Percentiles rank a stretch among this genome's conserved stretches.
phyloP scores from a whole-genome alignment of 2,888 invertebrate genomes.

The Catocala nupta region DNA sequence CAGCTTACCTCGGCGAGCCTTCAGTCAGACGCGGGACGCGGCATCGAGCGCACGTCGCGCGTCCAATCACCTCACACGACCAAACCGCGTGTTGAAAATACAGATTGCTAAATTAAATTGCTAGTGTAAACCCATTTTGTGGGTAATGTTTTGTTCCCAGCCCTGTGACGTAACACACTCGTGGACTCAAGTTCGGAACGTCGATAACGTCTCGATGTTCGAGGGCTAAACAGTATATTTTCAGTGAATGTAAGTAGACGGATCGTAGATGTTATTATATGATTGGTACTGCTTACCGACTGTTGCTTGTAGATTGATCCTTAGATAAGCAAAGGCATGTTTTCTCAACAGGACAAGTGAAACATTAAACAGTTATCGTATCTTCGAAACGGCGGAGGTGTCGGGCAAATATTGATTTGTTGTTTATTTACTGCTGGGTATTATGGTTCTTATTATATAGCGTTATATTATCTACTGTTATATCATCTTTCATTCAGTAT shows the following conservation, averaged over 20 bases:
- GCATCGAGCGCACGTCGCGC: constrained; percentile 54
- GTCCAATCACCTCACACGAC: constrained; percentile 38
- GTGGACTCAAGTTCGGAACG: constrained; percentile 29
- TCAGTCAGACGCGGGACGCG: constrained; percentile 72
- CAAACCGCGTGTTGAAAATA: constrained; percentile 71
- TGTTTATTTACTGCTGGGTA: constrained; percentile 39
- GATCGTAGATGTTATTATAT: constrained; percentile 45
- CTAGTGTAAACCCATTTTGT: constrained; percentile 50
- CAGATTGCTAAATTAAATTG: constrained; percentile 75
- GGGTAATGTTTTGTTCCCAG: constrained; percentile 56
- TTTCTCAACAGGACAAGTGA: constrained; percentile 19
- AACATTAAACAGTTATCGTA: constrained; percentile 14
- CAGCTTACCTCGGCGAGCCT: constrained; percentile 70
- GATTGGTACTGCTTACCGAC: constrained; percentile 49
- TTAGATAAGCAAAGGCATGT: constrained; percentile 18
- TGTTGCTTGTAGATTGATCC: constrained; percentile 41
- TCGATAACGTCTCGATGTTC: constrained; percentile 24
- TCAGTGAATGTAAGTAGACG: constrained; percentile 50
- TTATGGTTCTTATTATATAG: neutral
- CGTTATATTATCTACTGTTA: neutral
- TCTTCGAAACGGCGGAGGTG: constrained; percentile 21
- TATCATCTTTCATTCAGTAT: constrained; percentile 6
- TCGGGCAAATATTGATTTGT: constrained; percentile 46
- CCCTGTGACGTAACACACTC: constrained; percentile 53
- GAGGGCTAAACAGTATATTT: constrained; percentile 44